Conservation (phyloP, 2,113 vertebrate species). For the Campylorhamphus procurvoides region DNA sequence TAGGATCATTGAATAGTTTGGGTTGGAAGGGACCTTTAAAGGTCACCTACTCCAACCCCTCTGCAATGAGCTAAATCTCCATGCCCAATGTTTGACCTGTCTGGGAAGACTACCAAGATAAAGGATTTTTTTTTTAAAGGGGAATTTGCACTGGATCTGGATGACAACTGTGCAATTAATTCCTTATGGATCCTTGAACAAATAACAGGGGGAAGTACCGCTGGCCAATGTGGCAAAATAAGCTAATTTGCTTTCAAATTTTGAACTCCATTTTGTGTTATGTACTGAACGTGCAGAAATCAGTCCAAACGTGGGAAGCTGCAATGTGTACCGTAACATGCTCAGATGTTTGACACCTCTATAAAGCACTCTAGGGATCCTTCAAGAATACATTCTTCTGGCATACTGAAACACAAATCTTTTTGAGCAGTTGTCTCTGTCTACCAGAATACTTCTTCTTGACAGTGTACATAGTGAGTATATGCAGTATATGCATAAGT, state of each 20-base stretch:
- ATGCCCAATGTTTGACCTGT: background rate
- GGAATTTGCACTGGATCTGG: background rate
- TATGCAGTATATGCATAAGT: background rate
- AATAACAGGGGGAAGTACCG: background rate
- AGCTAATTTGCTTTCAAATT: background rate
- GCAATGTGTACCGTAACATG: accelerated
- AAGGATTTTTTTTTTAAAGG: background rate
- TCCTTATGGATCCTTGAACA: background rate
- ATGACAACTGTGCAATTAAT: background rate
- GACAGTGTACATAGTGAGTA: background rate
- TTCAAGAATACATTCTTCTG: background rate
- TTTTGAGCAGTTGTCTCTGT: background rate
- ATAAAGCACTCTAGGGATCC: background rate
- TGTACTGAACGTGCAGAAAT: background rate
- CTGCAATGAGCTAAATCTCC: background rate
- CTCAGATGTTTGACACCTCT: background rate
- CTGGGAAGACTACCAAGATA: background rate
- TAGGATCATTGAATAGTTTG: background rate
- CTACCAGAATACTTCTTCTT: background rate
- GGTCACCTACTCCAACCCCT: background rate
- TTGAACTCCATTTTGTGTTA: background rate
- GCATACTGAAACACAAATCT: background rate
- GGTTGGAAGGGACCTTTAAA: background rate
- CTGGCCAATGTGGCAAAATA: background rate
- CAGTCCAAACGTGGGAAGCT: background rate